Evolutionary conservation across 2,113 vertebrate genomes (phyloP).

Genomic region (Scomber scombrus): DNA sequence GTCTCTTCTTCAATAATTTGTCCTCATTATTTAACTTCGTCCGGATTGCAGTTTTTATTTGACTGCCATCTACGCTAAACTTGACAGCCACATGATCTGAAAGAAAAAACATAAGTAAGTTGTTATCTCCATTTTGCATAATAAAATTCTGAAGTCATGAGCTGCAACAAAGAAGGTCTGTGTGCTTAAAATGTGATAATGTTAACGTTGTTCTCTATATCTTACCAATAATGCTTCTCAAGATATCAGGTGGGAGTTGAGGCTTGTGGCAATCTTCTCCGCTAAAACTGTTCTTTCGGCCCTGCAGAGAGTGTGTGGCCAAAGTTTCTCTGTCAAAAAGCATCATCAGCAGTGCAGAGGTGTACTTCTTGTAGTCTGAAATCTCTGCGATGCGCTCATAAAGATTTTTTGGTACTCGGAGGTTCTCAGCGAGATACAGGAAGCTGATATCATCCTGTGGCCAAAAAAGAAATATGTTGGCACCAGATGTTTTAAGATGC

Average conservation of each 20-base stretch:
- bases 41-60: slow-evolving; percentile 80
- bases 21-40: slow-evolving; percentile 84
- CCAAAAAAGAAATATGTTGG: background rate
- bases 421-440: slow-evolving; percentile 74
- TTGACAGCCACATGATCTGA: slow-evolving; percentile 76
- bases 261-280: slow-evolving; percentile 81
- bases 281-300: slow-evolving; percentile 72
- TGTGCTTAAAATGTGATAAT: background rate
- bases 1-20: slow-evolving; percentile 83
- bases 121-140: too few relatives aligned
- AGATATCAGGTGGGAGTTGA: slow-evolving; percentile 79
- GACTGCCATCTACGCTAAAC: slow-evolving; percentile 76
- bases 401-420: slow-evolving; percentile 78
- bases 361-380: slow-evolving; percentile 82
- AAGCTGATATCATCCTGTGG: slow-evolving; percentile 68
- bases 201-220: background rate
- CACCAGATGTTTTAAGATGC: background rate
- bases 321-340: slow-evolving; percentile 83
- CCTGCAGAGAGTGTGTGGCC: slow-evolving; percentile 83
- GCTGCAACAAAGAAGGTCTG: background rate
- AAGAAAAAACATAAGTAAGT: slow-evolving; percentile 16
- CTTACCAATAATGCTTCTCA: slow-evolving; percentile 77
- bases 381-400: slow-evolving; percentile 81
- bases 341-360: slow-evolving; percentile 80
- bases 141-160: background rate